phyloP scores from a whole-genome alignment of 1,140 invertebrate species.

The Drosophila virilis region DNA sequence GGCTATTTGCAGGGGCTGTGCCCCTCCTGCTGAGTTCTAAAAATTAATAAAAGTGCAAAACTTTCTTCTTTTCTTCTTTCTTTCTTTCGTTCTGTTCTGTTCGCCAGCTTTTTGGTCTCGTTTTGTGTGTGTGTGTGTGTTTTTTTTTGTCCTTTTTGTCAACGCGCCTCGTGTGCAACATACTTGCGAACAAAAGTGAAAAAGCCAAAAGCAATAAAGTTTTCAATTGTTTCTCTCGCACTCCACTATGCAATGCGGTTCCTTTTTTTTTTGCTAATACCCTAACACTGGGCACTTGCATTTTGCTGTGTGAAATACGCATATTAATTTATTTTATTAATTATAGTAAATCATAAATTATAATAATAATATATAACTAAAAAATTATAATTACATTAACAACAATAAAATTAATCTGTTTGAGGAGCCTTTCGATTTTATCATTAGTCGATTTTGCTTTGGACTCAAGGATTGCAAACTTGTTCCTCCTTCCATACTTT shows the following conservation, averaged over 20 bases:
- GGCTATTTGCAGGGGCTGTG: background rate
- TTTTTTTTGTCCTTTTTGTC: conserved; percentile 56
- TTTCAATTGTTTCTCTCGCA: conserved; percentile 81
- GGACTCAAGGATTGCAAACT: too few species aligned
- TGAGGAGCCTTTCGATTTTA: too few species aligned
- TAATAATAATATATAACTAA: background rate
- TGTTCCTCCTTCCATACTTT: too few species aligned
- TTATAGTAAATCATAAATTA: background rate
- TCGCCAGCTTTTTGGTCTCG: conserved; percentile 21
- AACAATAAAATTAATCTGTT: too few species aligned
- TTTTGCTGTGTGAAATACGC: background rate
- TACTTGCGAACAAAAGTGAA: conserved; percentile 80
- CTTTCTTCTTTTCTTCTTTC: conserved; percentile 41
- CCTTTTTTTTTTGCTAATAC: conserved; percentile 23
- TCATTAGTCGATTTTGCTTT: too few species aligned
- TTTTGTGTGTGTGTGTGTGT: conserved; percentile 36
- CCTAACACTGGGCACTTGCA: background rate
- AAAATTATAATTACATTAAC: too few species aligned
- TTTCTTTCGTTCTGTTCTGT: conserved; percentile 17
- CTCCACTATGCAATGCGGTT: conserved; percentile 66
- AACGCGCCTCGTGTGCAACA: conserved; percentile 69
- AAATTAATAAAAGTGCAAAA: conserved; percentile 79
- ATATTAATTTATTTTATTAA: too few species aligned
- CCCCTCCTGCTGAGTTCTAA: conserved; percentile 51
- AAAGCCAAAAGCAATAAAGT: conserved; percentile 81